Evolutionary conservation across 2,113 vertebrate genomes (phyloP), one percentile per base, ranked within the genome.

Genomic region (Parus major): DNA sequence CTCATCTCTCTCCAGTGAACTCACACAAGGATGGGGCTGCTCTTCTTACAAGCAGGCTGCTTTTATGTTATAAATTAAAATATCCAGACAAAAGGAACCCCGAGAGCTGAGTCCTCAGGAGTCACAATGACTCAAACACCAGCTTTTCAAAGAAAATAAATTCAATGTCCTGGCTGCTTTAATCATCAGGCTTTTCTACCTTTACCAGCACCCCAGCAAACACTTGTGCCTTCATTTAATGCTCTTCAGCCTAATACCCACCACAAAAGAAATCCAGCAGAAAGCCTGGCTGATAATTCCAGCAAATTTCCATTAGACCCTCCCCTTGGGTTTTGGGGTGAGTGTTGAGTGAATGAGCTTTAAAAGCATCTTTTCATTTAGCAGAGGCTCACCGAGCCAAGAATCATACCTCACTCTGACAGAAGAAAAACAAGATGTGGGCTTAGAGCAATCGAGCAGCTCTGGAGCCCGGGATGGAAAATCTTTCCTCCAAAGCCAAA

Each of bases 361-460:
- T 92, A 82, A 97, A 97, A 96, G 92, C 96, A 86, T 92, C 94
- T 96, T 97, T 96, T 96, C 95, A 96, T 96, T 95, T 88, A 19
- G 85, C 68, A 80, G 92, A 55, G 92, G 42, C 66, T 29, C 33
- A 0, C 6, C 2, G 11, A 88, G 94, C 95, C 94, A 96, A 96
- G 94, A 93, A 49, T 83, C 93, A 92, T 88, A 96, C 90, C 93
- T 97, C 94, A 93, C 93, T 90, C 75, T 96, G 96, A 83, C 94
- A 95, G 96, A 77, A 90, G 96, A 8, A 95, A 97, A 97, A 96
- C 94, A 96, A 96, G 93, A 86, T 88, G 94, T 95, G 95, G 93
- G 95, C 94, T 97, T 18, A 46, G 94, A 46, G 94, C 92, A 82
- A 68, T 28, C 2, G 92, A 70, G 92, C 33, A 4, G 93, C 1